Evolutionary conservation across 2,888 invertebrate species (phyloP).

Genomic region (Diaprepes abbreviatus): DNA sequence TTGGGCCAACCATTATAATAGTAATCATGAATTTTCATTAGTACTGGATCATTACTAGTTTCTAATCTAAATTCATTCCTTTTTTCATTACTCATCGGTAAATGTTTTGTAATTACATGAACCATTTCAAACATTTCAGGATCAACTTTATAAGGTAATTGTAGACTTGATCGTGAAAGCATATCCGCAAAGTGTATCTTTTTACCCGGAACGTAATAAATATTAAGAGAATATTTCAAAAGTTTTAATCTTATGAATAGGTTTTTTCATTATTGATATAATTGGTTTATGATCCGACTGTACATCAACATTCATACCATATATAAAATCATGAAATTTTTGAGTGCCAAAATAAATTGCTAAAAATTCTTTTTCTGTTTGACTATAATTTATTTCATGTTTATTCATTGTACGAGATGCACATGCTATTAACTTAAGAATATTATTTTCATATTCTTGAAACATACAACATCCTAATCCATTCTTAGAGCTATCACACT

Average conservation of each 20-base stretch:
- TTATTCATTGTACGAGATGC: neutral
- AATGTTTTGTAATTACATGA: neutral
- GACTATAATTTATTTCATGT: conserved; percentile 54
- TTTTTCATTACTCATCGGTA: neutral
- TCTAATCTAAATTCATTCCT: neutral
- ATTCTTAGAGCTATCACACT: conserved; percentile 48
- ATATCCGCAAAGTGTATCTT: conserved; percentile 40
- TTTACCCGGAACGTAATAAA: conserved; percentile 53
- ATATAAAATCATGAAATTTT: conserved; percentile 53
- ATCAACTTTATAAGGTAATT: neutral
- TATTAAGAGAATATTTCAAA: conserved; percentile 50
- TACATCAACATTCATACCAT: conserved; percentile 48
- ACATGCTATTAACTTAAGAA: too few species aligned
- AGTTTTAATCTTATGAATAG: conserved; percentile 32
- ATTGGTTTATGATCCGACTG: conserved; percentile 9
- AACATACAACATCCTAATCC: conserved; percentile 49
- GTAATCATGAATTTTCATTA: neutral
- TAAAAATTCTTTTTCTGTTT: conserved; percentile 55
- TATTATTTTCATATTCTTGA: too few species aligned
- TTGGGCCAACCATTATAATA: neutral
- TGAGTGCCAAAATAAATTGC: conserved; percentile 55
- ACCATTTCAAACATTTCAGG: neutral
- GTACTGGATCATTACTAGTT: neutral
- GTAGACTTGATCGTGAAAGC: conserved; percentile 26
- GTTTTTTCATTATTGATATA: neutral